phyloP scores from a whole-genome alignment of 2,797 vertebrate species.

The Eospalax fontanierii region DNA sequence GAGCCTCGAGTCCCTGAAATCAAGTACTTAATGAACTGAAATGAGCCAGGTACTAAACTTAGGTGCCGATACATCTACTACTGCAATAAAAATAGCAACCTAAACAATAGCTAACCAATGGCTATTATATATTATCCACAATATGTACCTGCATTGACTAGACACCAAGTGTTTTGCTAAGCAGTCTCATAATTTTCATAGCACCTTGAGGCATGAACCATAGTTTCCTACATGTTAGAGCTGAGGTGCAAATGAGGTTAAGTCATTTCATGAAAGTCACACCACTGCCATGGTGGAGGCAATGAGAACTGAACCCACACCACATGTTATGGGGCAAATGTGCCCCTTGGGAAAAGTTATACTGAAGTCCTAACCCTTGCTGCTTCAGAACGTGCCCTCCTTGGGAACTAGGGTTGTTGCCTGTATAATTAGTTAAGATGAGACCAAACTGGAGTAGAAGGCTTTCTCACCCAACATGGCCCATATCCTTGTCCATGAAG shows the following conservation, averaged over 20 bases:
- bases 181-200: neutral
- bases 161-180: neutral
- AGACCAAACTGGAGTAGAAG: neutral
- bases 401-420: neutral
- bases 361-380: neutral
- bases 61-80: neutral
- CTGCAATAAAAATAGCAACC: neutral
- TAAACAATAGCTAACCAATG: neutral
- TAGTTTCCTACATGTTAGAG: neutral
- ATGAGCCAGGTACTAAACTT: neutral
- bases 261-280: neutral
- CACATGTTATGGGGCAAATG: neutral
- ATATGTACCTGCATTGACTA: neutral
- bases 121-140: neutral
- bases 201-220: neutral
- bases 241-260: neutral
- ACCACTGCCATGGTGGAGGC: neutral
- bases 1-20: neutral
- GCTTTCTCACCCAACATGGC: neutral
- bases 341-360: rapidly evolving
- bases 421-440: neutral
- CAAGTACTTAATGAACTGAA: neutral
- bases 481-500: neutral
- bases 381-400: neutral
- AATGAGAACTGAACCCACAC: neutral